Evolutionary conservation across 2,797 vertebrate species (phyloP).

Genomic region (Spea hammondii): DNA sequence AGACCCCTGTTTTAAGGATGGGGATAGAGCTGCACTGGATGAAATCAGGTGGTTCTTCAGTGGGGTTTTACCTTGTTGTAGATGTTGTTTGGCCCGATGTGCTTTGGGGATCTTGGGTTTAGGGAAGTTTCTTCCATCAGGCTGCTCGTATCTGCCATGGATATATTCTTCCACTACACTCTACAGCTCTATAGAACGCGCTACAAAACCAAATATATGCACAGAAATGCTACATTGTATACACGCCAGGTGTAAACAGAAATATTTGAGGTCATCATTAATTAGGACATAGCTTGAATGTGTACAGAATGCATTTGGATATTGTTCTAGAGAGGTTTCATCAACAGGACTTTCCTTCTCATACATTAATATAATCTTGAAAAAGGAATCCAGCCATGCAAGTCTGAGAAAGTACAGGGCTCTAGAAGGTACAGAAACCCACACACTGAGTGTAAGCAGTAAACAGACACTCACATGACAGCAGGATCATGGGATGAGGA

Average conservation of each 20-base stretch:
- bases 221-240: too few species aligned
- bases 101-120: not conserved
- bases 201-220: too few species aligned
- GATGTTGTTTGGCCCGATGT: not conserved
- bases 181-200: not conserved
- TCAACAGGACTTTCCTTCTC: too few species aligned
- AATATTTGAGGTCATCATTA: not conserved
- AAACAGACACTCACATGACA: slow-evolving; percentile 32
- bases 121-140: slow-evolving; percentile 22
- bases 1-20: not conserved
- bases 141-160: not conserved
- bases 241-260: not conserved
- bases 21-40: not conserved
- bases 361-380: too few species aligned
- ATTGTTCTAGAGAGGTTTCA: too few species aligned
- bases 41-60: not conserved
- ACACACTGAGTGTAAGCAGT: not conserved
- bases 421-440: not conserved
- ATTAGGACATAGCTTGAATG: too few species aligned
- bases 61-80: too few species aligned
- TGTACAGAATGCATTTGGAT: too few species aligned
- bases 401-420: not conserved
- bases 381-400: not conserved
- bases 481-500: not conserved
- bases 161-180: not conserved